Base-by-base conservation (phyloP, 2,888 invertebrate species). In the Noctua comes region DNA sequence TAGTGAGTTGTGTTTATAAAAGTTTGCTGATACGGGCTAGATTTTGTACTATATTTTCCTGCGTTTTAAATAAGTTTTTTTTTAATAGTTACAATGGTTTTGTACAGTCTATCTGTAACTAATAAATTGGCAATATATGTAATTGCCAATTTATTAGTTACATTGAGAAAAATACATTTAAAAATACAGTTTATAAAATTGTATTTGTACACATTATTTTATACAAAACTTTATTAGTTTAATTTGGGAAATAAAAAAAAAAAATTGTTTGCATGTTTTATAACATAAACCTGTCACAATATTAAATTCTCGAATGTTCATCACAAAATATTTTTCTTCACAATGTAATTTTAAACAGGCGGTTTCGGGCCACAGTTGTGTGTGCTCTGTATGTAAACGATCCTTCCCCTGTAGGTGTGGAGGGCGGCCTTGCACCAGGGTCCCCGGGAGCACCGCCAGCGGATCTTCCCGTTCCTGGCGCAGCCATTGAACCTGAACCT, bases 381-480 rank as follows among this genome's bases (percentile, higher is more conserved):
- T 48, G 93, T 93, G 85, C 96, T 95, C 80, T 97, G 96, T 84
- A 96, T 96, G 77, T 97, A 97, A 2, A 97, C 96, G 70, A 97
- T 95, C 72, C 96, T 90, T 24, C 96, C 97, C 51, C 95, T 93
- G 88, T 94, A 96, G 0, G 97, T 97, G 79, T 97, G 97, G 0
- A 97, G 93, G 0, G 96, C 96, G 2, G 97, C 97, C 73, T 96
- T 96, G 85, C 97, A 97, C 96, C 96, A 97, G 0, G 97, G 97
- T 0, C 96, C 96, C 3, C 97, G 86, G 27, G 97, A 96, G 82
- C 97, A 97, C 21, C 96, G 85, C 97, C 97, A 97, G n/a, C 97
- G 89, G 11, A 96, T 95, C 89, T 96, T 97, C 0, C 97, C 97
- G 75, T 96, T 96, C 62, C 96, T 93, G 0, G 96, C 96, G 77